A percentile compares a stretch with the other conserved stretches of the same genome.
Conservation (phyloP, 2,113 vertebrate genomes). For the Nycticryphes semicollaris region DNA sequence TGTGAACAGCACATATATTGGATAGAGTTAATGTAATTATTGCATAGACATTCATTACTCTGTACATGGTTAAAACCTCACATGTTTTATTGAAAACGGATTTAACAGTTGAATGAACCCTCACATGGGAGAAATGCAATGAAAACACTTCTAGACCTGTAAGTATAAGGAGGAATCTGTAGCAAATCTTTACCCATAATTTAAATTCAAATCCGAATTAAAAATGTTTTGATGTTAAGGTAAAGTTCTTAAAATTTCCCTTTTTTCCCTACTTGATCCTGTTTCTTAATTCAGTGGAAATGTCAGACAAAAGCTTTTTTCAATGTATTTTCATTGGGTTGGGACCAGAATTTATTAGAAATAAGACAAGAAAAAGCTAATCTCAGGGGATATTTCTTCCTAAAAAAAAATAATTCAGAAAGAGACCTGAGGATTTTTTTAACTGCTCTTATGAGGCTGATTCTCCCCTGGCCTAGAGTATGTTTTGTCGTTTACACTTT, state of each 20-base stretch:
- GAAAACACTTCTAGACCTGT: neutral
- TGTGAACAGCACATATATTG: neutral
- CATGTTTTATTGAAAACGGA: neutral
- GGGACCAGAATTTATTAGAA: neutral
- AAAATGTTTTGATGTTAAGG: neutral
- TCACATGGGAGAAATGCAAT: neutral
- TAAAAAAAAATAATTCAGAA: neutral
- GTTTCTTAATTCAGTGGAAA: neutral
- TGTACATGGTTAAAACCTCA: neutral
- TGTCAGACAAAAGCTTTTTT: neutral
- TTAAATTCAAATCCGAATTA: neutral
- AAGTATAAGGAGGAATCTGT: neutral
- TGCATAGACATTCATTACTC: neutral
- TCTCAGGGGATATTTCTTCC: neutral
- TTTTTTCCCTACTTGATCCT: neutral
- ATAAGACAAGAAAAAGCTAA: neutral
- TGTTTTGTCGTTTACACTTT: neutral
- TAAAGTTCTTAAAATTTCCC: neutral
- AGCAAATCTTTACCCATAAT: neutral
- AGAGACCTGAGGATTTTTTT: neutral
- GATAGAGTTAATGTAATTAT: neutral
- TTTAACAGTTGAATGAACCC: neutral
- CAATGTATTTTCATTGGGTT: neutral
- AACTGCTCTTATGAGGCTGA: neutral
- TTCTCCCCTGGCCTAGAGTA: neutral